Evolutionary conservation across 2,113 vertebrate species (phyloP).

Genomic region (Pongo abelii): DNA sequence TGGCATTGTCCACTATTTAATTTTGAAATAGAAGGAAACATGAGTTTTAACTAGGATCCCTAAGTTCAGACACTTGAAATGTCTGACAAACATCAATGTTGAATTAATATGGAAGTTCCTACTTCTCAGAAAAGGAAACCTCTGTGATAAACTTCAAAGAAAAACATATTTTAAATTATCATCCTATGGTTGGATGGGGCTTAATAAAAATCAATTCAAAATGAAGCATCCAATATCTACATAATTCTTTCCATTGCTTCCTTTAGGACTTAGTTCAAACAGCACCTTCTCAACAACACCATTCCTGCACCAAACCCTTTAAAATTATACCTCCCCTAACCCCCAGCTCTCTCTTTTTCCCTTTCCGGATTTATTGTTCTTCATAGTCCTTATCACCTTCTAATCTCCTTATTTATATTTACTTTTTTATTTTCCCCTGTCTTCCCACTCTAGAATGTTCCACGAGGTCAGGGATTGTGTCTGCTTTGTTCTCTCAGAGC

Average conservation of each 20-base stretch:
- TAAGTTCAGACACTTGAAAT: slow-evolving; percentile 74
- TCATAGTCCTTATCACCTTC: background rate
- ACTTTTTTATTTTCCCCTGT: background rate
- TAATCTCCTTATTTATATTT: background rate
- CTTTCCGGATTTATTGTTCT: background rate
- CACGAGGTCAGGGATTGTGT: background rate
- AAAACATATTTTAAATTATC: slow-evolving; percentile 48
- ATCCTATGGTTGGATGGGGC: slow-evolving; percentile 54
- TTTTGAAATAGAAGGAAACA: slow-evolving; percentile 73
- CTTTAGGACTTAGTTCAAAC: background rate
- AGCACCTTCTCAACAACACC: background rate
- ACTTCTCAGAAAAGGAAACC: slow-evolving; percentile 50
- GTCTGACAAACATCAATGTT: slow-evolving; percentile 63
- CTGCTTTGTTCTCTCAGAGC: background rate
- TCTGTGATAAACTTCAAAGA: background rate
- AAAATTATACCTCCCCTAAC: background rate
- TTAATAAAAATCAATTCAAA: slow-evolving; percentile 31
- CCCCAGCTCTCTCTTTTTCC: background rate
- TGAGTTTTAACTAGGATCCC: slow-evolving; percentile 76
- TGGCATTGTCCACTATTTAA: slow-evolving; percentile 79
- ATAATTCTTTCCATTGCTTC: background rate
- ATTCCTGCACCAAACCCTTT: background rate
- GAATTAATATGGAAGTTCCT: slow-evolving; percentile 55
- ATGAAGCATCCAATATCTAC: background rate
- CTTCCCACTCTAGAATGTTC: background rate